Conservation (phyloP, 2,113 vertebrate species). For the zebrafish (Danio rerio) region GRCz12tu NC_133184.1:36524501-36525000, state of each 20-base stretch:
- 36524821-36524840: constrained; percentile 81
- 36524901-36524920: constrained; percentile 57
- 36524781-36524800: constrained; percentile 81
- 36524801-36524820: constrained; percentile 77
- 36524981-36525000: constrained; percentile 79
- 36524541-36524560: constrained; percentile 55
- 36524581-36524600: constrained; percentile 69
- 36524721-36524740: constrained; percentile 63
- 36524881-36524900: constrained; percentile 43
- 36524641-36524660: constrained; percentile 70
- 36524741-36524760: constrained; percentile 68
- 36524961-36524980: constrained; percentile 70
- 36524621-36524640: constrained; percentile 76
- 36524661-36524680: constrained; percentile 62
- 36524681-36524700: constrained; percentile 75
- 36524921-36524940: constrained; percentile 76
- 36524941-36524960: constrained; percentile 83
- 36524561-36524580: constrained; percentile 66
- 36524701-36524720: constrained; percentile 70
- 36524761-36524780: constrained; percentile 75
- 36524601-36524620: constrained; percentile 58
- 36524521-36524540: constrained; percentile 24
- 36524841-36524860: constrained; percentile 70
- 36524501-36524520: constrained; percentile 44
- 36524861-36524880: constrained; percentile 53